Evolutionary conservation across 1,140 invertebrate species (phyloP).

Genomic region (Drosophila teissieri): DNA sequence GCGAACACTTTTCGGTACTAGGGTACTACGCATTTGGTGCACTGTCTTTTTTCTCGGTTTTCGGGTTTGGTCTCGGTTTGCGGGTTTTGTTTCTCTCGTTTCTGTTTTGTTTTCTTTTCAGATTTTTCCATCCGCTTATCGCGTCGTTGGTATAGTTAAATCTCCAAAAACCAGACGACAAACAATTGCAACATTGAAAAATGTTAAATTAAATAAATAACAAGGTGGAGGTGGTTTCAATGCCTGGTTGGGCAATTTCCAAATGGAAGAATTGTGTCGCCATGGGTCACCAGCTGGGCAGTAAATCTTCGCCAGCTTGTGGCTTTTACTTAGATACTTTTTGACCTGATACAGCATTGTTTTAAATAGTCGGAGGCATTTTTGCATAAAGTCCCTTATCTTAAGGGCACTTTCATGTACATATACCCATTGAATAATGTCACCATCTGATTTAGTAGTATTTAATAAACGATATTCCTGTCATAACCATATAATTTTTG

Average conservation of each 20-base stretch:
- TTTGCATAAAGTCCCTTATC: no score
- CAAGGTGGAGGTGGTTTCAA: neutral
- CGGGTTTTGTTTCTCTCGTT: constrained; percentile 18
- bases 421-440: no score
- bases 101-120: constrained; percentile 1
- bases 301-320: constrained; percentile 25
- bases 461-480: neutral
- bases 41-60: constrained; percentile 21
- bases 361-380: no score
- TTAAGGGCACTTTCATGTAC: no score
- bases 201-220: constrained; percentile 49
- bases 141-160: constrained; percentile 47
- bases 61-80: constrained; percentile 32
- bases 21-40: neutral
- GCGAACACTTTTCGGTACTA: constrained; percentile 8
- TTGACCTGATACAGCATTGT: neutral
- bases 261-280: constrained; percentile 24
- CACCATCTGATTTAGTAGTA: no score
- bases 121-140: constrained; percentile 23
- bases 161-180: constrained; percentile 39
- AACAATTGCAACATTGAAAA: constrained; percentile 44
- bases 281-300: constrained; percentile 4
- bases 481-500: neutral
- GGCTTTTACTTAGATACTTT: neutral
- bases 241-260: constrained; percentile 18